These are phyloP conservation scores for Papilio helenus DNA, from an alignment of 1,140 invertebrate species.

Conservation along the genomic window DNA sequence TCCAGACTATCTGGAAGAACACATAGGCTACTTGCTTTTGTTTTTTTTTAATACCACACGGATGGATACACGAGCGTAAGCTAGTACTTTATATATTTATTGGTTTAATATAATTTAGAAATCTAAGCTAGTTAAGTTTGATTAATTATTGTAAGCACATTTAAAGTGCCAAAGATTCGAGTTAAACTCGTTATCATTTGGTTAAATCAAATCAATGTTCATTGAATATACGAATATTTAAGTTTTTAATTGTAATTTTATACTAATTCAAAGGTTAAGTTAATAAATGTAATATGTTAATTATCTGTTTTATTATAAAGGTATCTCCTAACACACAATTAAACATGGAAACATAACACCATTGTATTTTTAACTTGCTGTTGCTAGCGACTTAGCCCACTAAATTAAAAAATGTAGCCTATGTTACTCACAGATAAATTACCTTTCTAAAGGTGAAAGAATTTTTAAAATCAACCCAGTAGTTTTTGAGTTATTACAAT, in stretches of 20 bases:
- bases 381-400: no score
- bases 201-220: slow-evolving; percentile 37
- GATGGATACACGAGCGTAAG: no score
- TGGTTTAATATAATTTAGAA: not conserved
- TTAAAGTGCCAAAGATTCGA: slow-evolving; percentile 40
- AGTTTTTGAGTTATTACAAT: no score
- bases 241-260: slow-evolving; percentile 35
- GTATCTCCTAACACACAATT: not conserved
- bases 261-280: slow-evolving; percentile 26
- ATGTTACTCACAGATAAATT: no score
- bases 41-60: no score
- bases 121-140: not conserved
- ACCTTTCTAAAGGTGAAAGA: no score
- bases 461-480: no score
- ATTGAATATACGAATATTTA: slow-evolving; percentile 39
- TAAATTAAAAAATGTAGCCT: no score
- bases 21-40: no score
- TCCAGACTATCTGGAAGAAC: no score
- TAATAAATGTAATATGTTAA: slow-evolving; percentile 39
- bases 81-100: not conserved
- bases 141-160: not conserved
- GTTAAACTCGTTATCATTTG: slow-evolving; percentile 38
- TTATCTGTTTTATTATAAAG: slow-evolving; percentile 15
- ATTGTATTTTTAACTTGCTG: no score
- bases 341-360: no score